Evolutionary conservation across 2,888 invertebrate genomes (phyloP), one percentile per base, ranked within the genome.

Genomic region (Zygothrica quintamaculata): DNA sequence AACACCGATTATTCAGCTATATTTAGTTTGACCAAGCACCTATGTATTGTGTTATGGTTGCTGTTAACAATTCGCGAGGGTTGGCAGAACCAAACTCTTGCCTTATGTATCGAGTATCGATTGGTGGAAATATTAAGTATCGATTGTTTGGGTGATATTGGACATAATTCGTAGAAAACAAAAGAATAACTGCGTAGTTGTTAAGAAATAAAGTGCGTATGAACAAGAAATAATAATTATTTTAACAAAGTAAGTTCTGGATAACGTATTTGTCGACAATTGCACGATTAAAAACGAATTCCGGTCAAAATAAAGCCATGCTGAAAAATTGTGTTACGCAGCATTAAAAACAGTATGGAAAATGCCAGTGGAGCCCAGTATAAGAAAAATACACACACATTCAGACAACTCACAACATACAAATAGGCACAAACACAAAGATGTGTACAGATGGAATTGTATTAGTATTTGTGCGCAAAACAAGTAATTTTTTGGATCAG

Each of bases 171-270:
- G 44, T 62, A 64, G 64, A 71, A 66, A 72, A 72, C 68, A 73
- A 64, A 74, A 78, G 62, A 73, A 61, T 76, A 65, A 72, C 79
- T 79, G 79, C 79, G 79, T 84, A 79, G 80, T 79, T 79, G 48
- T 67, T 56, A 47, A 55, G 43, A 66, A 72, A 60, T 74, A 74
- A 65, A 65, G 65, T 48, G 57, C 43, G 44, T 53, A 39, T 34
- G 36, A 57, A 36, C 36, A 47, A 50, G 15, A 57, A 59, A 6
- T 25, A 11, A 16, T 12, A 22, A 29, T 33, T 18, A n/a, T n/a
- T n/a, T 36, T 31, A 51, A 43, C 39, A 53, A 66, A 57, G 79
- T 79, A 64, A 74, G 74, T 80, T 52, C 0, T 13, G 18, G 3
- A 1, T 5, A 5, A 50, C 8, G 22, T 16, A 22, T 1, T 22